Conservation (phyloP, 1,140 invertebrate genomes). For the Plectrocnemia conspersa region DNA sequence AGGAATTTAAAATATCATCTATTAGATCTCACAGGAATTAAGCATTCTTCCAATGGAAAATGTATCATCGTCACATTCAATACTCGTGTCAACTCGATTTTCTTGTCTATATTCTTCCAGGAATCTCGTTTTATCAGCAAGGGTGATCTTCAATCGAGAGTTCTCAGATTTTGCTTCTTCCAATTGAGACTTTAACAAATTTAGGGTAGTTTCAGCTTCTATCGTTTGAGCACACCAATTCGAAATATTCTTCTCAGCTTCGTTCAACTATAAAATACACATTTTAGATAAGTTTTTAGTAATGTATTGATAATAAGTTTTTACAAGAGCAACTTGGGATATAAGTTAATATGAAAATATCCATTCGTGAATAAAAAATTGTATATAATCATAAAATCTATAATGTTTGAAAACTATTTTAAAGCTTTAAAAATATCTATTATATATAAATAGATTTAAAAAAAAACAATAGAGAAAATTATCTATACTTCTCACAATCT, state of each 20-base stretch:
- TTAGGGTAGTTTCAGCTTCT: slow-evolving; percentile 13
- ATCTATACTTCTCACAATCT: too few species aligned
- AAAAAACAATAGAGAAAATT: too few species aligned
- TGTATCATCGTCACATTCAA: slow-evolving; percentile 32
- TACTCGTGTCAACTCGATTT: slow-evolving; percentile 17
- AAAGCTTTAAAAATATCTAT: too few species aligned
- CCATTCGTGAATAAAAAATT: too few species aligned
- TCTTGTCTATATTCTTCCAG: slow-evolving; percentile 23
- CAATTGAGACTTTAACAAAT: neutral
- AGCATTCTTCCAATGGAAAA: slow-evolving; percentile 13
- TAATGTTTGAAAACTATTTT: too few species aligned
- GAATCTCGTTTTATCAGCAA: slow-evolving; percentile 12
- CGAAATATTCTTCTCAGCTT: slow-evolving; percentile 16
- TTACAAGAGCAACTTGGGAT: too few species aligned
- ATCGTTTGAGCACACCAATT: slow-evolving; percentile 16
- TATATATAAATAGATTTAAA: too few species aligned
- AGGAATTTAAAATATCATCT: neutral
- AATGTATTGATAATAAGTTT: too few species aligned
- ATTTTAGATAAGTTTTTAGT: too few species aligned
- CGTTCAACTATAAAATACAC: slow-evolving; percentile 15
- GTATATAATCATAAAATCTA: too few species aligned
- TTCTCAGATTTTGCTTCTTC: slow-evolving; percentile 6
- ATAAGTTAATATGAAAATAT: too few species aligned
- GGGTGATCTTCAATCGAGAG: slow-evolving; percentile 3
- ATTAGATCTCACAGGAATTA: slow-evolving; percentile 21